phyloP scores from a whole-genome alignment of 2,113 vertebrate species.

The Brachionichthys hirsutus region DNA sequence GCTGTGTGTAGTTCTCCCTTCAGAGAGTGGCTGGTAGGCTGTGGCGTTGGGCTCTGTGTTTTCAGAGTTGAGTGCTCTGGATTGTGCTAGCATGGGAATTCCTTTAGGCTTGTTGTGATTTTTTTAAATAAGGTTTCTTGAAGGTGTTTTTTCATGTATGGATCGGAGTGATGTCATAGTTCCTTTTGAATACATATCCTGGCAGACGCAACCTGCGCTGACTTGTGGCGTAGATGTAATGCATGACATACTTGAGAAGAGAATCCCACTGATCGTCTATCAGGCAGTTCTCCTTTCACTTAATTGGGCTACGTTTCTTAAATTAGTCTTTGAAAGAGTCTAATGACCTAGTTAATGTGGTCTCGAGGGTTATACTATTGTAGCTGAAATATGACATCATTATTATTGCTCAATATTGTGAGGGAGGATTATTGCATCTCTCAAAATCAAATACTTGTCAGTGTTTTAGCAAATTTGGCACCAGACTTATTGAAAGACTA shows the following conservation, averaged over 20 bases:
- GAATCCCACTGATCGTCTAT: conserved; percentile 12
- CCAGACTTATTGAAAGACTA: too few relatives aligned
- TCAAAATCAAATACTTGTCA: not conserved
- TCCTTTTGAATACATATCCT: not conserved
- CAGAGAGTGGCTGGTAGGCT: too few relatives aligned
- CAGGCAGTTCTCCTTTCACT: conserved; percentile 27
- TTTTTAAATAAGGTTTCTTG: too few relatives aligned
- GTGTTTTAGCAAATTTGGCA: too few relatives aligned
- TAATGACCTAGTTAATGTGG: conserved; percentile 64
- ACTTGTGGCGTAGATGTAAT: not conserved
- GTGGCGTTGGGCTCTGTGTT: too few relatives aligned
- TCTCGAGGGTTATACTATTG: conserved; percentile 51
- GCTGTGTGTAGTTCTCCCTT: too few relatives aligned
- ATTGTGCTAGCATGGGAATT: too few relatives aligned
- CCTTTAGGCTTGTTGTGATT: too few relatives aligned
- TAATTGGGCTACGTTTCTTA: conserved; percentile 63
- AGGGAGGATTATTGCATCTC: not conserved
- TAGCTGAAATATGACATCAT: conserved; percentile 29
- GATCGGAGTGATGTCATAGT: conserved; percentile 2
- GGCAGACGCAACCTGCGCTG: not conserved
- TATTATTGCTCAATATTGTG: conserved; percentile 11
- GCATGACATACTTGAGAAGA: not conserved
- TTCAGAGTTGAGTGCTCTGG: too few relatives aligned
- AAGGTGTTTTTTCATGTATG: too few relatives aligned
- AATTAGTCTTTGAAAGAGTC: conserved; percentile 57